These are phyloP conservation scores for Eupithecia insigniata DNA, from an alignment of 2,888 invertebrate species.

Conservation along the genomic window DNA sequence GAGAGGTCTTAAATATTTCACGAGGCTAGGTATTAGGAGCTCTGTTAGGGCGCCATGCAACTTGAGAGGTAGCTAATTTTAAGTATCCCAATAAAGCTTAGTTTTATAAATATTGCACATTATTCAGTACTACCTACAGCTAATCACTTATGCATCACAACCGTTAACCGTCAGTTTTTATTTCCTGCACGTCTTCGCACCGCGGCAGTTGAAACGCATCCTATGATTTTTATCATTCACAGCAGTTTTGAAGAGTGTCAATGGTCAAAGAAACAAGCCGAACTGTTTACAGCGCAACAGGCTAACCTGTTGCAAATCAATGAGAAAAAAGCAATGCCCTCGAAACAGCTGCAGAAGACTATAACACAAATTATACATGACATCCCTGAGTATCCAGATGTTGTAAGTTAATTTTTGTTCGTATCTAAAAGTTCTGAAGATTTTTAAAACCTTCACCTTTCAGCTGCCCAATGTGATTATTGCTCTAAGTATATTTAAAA, in stretches of 20 bases:
- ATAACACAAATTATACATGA: constrained; percentile 89
- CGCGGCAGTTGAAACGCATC: not conserved
- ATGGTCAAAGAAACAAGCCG: constrained; percentile 95
- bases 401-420: constrained; percentile 83
- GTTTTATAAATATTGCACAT: no score
- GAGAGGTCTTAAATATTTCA: no score
- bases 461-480: not conserved
- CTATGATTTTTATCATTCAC: not conserved
- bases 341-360: constrained; percentile 89
- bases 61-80: no score
- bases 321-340: constrained; percentile 90
- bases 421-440: not conserved
- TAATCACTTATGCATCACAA: no score
- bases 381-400: constrained; percentile 92
- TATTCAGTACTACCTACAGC: no score
- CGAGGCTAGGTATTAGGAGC: no score
- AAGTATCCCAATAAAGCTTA: no score
- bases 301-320: constrained; percentile 92
- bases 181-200: not conserved
- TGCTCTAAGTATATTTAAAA: no score
- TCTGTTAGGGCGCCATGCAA: no score
- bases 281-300: constrained; percentile 94
- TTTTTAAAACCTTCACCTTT: not conserved
- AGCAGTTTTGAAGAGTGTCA: constrained; percentile 84
- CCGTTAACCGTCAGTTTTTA: no score